A percentile compares a stretch with the other conserved stretches of the same genome.
phyloP scores from a whole-genome alignment of 2,888 invertebrate genomes.

The Arctia plantaginis region DNA sequence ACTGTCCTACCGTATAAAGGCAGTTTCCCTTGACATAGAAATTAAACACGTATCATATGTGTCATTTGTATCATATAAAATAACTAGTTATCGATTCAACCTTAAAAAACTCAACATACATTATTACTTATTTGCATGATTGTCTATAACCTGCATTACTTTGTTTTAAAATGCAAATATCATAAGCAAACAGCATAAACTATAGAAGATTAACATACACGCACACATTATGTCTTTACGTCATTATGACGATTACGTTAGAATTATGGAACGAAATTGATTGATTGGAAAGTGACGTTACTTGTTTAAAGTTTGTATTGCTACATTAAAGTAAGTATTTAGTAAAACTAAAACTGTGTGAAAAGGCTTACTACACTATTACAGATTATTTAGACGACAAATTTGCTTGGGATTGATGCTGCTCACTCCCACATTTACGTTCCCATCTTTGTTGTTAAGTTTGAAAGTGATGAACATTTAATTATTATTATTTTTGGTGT shows the following conservation, averaged over 20 bases:
- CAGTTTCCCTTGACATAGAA: slow-evolving; percentile 25
- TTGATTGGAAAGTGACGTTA: slow-evolving; percentile 8
- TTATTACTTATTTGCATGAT: slow-evolving; percentile 12
- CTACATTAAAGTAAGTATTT: too few species aligned
- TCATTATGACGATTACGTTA: slow-evolving; percentile 13
- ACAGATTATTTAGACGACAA: too few species aligned
- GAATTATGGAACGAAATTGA: slow-evolving; percentile 15
- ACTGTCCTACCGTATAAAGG: not conserved
- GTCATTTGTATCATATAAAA: slow-evolving; percentile 3
- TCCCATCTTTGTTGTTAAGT: too few species aligned
- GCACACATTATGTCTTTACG: slow-evolving; percentile 2
- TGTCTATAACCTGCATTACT: not conserved
- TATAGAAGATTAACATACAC: not conserved
- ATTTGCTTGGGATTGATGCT: too few species aligned
- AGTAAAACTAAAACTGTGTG: too few species aligned
- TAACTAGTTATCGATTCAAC: slow-evolving; percentile 25
- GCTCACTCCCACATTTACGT: too few species aligned
- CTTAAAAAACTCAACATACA: slow-evolving; percentile 14
- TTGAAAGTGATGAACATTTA: too few species aligned
- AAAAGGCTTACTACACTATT: too few species aligned
- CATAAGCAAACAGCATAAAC: slow-evolving; percentile 8
- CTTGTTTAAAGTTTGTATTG: not conserved
- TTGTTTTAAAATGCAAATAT: slow-evolving; percentile 1
- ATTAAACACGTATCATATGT: not conserved
- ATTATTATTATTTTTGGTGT: too few species aligned